These are phyloP conservation scores for Liposcelis brunnea DNA, from an alignment of 2,888 invertebrate genomes.

Conservation along the genomic window DNA sequence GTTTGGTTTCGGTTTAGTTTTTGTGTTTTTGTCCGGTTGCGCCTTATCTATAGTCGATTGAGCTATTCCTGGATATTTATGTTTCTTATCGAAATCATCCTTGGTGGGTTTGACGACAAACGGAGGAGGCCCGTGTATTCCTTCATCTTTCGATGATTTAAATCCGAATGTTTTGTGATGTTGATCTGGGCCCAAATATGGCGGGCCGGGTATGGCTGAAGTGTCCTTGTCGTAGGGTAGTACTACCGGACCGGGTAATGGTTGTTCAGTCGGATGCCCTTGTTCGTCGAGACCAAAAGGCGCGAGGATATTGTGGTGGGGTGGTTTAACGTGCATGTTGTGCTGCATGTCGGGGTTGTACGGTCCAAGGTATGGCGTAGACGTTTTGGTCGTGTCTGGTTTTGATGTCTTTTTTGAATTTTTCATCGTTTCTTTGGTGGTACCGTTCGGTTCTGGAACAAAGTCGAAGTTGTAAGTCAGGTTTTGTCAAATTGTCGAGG, in stretches of 20 bases:
- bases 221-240: conserved; percentile 7
- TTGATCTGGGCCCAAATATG: neutral
- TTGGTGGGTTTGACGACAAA: conserved; percentile 9
- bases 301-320: neutral
- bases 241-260: conserved; percentile 7
- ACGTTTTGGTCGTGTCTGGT: conserved; percentile 4
- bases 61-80: conserved; percentile 14
- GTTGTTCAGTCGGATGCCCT: conserved; percentile 9
- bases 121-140: conserved; percentile 3
- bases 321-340: neutral
- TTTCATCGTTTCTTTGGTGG: conserved; percentile 9
- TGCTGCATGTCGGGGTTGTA: conserved; percentile 13
- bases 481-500: neutral
- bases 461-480: neutral
- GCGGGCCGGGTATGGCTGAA: conserved; percentile 9
- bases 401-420: conserved; percentile 1
- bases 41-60: conserved; percentile 7
- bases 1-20: conserved; percentile 16
- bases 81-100: conserved; percentile 9
- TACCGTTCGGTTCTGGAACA: conserved; percentile 3
- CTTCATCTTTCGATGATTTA: conserved; percentile 6
- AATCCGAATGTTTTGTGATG: neutral
- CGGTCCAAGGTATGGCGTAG: conserved; percentile 11
- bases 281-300: conserved; percentile 5
- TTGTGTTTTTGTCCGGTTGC: conserved; percentile 9